Evolutionary conservation across 2,797 vertebrate genomes (phyloP).

Genomic region (Enteromius fasciolatus): DNA sequence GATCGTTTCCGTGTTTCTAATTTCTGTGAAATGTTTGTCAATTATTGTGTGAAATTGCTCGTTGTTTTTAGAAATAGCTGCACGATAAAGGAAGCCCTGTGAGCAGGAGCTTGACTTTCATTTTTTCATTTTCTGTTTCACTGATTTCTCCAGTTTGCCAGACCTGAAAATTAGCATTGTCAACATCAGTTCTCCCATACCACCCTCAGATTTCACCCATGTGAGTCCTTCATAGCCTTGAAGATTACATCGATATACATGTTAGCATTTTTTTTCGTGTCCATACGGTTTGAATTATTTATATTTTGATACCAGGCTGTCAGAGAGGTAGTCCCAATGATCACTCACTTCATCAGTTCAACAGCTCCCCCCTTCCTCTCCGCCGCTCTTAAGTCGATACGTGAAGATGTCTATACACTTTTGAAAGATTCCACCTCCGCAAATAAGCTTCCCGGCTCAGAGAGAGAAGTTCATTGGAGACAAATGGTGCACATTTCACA

Average conservation of each 20-base stretch:
- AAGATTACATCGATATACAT: slow-evolving; percentile 69
- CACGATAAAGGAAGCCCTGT: slow-evolving; percentile 4
- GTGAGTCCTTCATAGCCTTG: slow-evolving; percentile 43
- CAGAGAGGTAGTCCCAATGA: neutral
- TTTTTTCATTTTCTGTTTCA: slow-evolving; percentile 56
- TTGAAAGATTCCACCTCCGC: slow-evolving; percentile 32
- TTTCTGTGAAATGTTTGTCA: slow-evolving; percentile 27
- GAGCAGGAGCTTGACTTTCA: slow-evolving; percentile 55
- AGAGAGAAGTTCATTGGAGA: slow-evolving; percentile 57
- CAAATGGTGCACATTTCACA: slow-evolving; percentile 61
- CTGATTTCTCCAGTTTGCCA: slow-evolving; percentile 53
- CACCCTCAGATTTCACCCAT: slow-evolving; percentile 54
- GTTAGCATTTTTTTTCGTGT: slow-evolving; percentile 69
- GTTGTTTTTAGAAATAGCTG: slow-evolving; percentile 24
- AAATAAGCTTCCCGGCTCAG: slow-evolving; percentile 46
- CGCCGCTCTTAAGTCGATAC: slow-evolving; percentile 8
- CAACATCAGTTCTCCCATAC: slow-evolving; percentile 62
- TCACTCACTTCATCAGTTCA: slow-evolving; percentile 18
- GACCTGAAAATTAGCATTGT: slow-evolving; percentile 65
- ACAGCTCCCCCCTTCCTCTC: neutral
- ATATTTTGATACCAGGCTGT: slow-evolving; percentile 59
- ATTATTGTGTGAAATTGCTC: slow-evolving; percentile 30
- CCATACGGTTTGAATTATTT: slow-evolving; percentile 70
- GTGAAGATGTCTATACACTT: slow-evolving; percentile 38
- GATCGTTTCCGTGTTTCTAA: slow-evolving; percentile 16